Evolutionary conservation across 2,797 vertebrate genomes (phyloP).

Genomic region (Oryzias sinensis): DNA sequence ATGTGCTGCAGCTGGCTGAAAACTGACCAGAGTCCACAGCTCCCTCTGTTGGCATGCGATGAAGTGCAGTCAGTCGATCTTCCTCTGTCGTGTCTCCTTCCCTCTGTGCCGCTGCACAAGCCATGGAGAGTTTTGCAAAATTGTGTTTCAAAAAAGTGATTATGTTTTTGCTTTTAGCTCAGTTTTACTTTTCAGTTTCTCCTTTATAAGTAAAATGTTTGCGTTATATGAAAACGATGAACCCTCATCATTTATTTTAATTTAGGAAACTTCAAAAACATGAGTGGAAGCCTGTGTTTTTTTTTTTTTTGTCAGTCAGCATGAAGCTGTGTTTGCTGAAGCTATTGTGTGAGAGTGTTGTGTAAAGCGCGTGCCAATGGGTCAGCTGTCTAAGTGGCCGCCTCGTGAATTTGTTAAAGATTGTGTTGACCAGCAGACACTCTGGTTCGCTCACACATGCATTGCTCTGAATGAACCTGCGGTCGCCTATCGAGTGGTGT

Average conservation of each 20-base stretch:
- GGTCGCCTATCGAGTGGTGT: constrained; percentile 75
- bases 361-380: constrained; percentile 28
- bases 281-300: neutral
- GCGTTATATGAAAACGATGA: neutral
- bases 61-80: constrained; percentile 73
- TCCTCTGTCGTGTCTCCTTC: constrained; percentile 1
- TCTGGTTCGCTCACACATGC: constrained; percentile 11
- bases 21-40: constrained; percentile 87
- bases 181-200: constrained; percentile 1
- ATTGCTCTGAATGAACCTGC: constrained; percentile 73
- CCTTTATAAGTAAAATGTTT: constrained; percentile 5
- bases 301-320: neutral
- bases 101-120: constrained; percentile 1
- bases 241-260: neutral
- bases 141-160: neutral
- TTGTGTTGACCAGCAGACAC: constrained; percentile 61
- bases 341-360: constrained; percentile 14
- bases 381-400: constrained; percentile 58
- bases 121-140: neutral
- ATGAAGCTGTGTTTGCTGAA: neutral
- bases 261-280: neutral
- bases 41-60: constrained; percentile 91
- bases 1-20: constrained; percentile 33
- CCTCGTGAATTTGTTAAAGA: constrained; percentile 72
- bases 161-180: neutral